These are phyloP conservation scores for Apocrypta bakeri DNA, from an alignment of 1,140 invertebrate species.

Conservation along the genomic window DNA sequence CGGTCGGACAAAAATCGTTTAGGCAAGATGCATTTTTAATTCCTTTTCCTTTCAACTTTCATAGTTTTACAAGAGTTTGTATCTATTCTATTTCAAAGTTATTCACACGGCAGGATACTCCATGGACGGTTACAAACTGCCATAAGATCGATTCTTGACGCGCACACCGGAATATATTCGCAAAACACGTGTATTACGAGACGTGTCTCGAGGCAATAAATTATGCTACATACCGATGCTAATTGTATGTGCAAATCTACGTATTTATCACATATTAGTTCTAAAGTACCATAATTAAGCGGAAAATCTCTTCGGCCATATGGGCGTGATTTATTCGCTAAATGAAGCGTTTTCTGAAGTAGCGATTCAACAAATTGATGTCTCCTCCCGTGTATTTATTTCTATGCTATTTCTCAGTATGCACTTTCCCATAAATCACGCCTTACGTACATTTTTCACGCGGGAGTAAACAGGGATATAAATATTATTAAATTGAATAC, in stretches of 20 bases:
- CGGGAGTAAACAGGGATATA: not conserved
- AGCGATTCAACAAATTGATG: not conserved
- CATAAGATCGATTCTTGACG: too few relatives aligned
- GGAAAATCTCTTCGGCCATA: too few relatives aligned
- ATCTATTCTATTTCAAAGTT: not conserved
- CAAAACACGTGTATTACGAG: too few relatives aligned
- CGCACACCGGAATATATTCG: too few relatives aligned
- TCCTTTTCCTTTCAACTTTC: slow-evolving; percentile 18
- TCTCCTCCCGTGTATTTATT: not conserved
- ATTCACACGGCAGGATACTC: too few relatives aligned
- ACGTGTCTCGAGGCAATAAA: not conserved
- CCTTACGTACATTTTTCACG: not conserved
- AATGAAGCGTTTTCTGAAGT: not conserved
- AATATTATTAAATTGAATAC: not conserved
- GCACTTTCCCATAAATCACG: not conserved
- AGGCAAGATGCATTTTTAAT: not conserved
- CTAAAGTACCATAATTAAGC: not conserved
- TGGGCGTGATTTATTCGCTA: not conserved
- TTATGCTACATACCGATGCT: not conserved
- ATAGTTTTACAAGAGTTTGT: too few relatives aligned
- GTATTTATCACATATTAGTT: not conserved
- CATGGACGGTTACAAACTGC: too few relatives aligned
- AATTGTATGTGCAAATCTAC: not conserved
- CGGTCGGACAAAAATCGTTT: slow-evolving; percentile 8
- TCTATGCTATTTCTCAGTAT: not conserved